These are phyloP conservation scores for Patella ulyssiponensis DNA, from an alignment of 2,888 invertebrate species.

Conservation along the genomic window DNA sequence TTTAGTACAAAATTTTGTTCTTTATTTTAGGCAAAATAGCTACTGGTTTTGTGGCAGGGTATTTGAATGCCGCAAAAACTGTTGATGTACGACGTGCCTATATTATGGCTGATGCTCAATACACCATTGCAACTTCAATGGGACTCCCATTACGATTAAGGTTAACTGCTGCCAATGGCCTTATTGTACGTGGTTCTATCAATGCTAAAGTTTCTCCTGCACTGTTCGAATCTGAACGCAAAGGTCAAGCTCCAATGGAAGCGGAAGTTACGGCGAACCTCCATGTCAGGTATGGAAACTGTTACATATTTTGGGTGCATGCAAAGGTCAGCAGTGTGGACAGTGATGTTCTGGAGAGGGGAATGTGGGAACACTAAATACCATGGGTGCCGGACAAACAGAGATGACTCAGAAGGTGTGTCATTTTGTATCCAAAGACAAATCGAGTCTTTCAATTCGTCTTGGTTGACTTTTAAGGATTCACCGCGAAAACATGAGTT, in stretches of 20 bases:
- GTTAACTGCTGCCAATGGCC: slow-evolving; percentile 32
- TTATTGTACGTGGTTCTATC: slow-evolving; percentile 39
- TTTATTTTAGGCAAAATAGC: slow-evolving; percentile 29
- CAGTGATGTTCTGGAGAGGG: no score
- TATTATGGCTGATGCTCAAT: slow-evolving; percentile 27
- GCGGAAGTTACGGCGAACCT: slow-evolving; percentile 21
- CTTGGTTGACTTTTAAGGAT: no score
- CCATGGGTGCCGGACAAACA: no score
- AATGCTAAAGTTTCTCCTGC: slow-evolving; percentile 23
- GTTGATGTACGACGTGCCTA: slow-evolving; percentile 33
- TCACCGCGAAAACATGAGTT: no score
- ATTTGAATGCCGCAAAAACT: slow-evolving; percentile 16
- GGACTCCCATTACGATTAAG: slow-evolving; percentile 48
- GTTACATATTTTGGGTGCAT: no score
- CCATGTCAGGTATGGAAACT: slow-evolving; percentile 19
- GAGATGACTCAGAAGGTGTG: no score
- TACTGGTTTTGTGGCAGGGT: slow-evolving; percentile 17
- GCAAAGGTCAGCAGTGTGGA: no score
- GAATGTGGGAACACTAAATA: no score
- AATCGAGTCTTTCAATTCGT: no score
- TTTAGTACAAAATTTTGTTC: background rate
- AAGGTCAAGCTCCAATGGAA: slow-evolving; percentile 17
- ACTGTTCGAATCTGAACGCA: slow-evolving; percentile 28
- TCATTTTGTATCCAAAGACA: no score
- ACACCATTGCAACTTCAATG: slow-evolving; percentile 43